These are phyloP conservation scores for Menidia menidia DNA, from an alignment of 2,797 vertebrate species.

Conservation along the genomic window DNA sequence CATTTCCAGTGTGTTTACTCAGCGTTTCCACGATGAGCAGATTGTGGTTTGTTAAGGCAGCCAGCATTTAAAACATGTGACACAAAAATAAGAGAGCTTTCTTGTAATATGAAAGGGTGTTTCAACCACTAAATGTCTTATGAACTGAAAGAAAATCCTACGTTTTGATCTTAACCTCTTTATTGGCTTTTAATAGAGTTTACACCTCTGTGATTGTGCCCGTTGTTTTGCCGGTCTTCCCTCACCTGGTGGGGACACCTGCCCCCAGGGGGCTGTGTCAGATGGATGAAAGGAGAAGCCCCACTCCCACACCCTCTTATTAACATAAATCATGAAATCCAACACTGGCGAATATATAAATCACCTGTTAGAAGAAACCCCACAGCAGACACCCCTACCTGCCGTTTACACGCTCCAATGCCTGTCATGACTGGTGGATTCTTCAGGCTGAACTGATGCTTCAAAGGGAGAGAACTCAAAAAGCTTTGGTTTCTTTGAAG, in stretches of 20 bases:
- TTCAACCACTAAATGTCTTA: neutral
- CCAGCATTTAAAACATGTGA: neutral
- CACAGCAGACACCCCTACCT: constrained; percentile 6
- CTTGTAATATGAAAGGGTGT: neutral
- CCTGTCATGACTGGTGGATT: neutral
- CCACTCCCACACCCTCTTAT: constrained; percentile 3
- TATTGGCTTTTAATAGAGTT: constrained; percentile 8
- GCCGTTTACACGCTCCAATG: constrained; percentile 13
- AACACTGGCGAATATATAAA: constrained; percentile 33
- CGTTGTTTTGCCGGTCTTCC: constrained; percentile 1
- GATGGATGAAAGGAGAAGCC: constrained; percentile 35
- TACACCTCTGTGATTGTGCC: constrained; percentile 15
- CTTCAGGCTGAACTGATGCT: neutral
- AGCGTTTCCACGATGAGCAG: constrained; percentile 19
- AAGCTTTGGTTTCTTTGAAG: neutral
- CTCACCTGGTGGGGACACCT: constrained; percentile 11
- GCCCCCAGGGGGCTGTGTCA: constrained; percentile 20
- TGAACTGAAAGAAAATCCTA: neutral
- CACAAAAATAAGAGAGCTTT: neutral
- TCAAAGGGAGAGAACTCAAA: neutral
- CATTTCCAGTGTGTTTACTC: constrained; percentile 30
- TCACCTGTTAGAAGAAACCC: constrained; percentile 46
- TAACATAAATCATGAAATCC: constrained; percentile 45
- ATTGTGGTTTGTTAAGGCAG: constrained; percentile 6
- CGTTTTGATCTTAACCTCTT: neutral